phyloP scores from a whole-genome alignment of 1,140 invertebrate genomes.

The Drosophila tsacasi region DNA sequence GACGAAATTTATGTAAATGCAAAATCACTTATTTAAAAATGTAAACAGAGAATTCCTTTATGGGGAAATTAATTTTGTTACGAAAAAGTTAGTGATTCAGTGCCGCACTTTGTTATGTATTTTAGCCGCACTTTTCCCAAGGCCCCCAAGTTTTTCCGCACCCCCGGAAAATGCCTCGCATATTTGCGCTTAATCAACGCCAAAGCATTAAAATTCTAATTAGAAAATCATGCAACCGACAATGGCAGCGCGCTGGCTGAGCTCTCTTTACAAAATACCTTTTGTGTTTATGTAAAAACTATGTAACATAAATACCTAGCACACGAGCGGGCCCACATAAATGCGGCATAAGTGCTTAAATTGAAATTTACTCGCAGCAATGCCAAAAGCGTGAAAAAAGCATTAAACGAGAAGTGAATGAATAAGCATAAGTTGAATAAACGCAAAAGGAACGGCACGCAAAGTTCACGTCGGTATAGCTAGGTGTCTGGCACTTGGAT shows the following conservation, averaged over 20 bases:
- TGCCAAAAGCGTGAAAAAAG: conserved; percentile 55
- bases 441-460: conserved; percentile 48
- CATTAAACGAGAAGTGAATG: conserved; percentile 61
- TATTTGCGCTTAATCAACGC: conserved; percentile 47
- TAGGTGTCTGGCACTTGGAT: neutral
- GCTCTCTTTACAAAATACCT: conserved; percentile 45
- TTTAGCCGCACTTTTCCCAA: conserved; percentile 24
- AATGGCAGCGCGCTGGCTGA: neutral
- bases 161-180: conserved; percentile 33
- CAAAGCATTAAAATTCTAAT: conserved; percentile 63
- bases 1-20: conserved; percentile 3
- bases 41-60: conserved; percentile 12
- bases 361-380: conserved; percentile 45
- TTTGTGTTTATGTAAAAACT: conserved; percentile 59
- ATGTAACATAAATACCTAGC: conserved; percentile 51
- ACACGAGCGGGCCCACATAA: conserved; percentile 28
- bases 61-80: neutral
- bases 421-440: conserved; percentile 56
- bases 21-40: conserved; percentile 7
- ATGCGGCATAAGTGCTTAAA: conserved; percentile 31
- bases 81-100: conserved; percentile 4
- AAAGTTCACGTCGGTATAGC: conserved; percentile 13
- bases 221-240: conserved; percentile 50
- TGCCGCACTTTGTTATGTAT: neutral
- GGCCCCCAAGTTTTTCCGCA: neutral